Conservation (phyloP, 2,888 invertebrate genomes). For the Stenotaenia linearis region DNA sequence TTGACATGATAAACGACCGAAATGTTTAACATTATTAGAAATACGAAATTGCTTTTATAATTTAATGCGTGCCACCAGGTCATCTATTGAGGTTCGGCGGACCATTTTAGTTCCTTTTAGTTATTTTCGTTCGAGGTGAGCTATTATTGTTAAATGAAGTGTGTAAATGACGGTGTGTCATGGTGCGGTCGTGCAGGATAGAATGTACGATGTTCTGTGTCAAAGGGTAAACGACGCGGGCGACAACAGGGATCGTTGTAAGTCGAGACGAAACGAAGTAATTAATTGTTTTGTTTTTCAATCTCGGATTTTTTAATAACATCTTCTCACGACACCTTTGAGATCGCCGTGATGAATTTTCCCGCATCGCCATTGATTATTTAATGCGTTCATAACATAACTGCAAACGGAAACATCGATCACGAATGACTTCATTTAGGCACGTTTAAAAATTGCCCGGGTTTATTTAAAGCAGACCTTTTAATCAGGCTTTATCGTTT, state of each 20-base stretch:
- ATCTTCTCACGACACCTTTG: too few relatives aligned
- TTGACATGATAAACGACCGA: too few relatives aligned
- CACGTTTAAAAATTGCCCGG: neutral
- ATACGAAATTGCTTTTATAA: neutral
- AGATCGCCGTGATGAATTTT: too few relatives aligned
- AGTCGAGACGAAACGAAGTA: neutral
- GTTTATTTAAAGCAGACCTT: neutral
- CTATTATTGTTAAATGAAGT: conserved; percentile 7
- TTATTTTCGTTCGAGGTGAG: neutral
- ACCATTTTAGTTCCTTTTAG: neutral
- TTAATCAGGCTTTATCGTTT: neutral
- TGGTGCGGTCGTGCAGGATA: conserved; percentile 1
- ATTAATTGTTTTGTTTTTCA: neutral
- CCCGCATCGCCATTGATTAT: neutral
- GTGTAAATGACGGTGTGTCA: neutral
- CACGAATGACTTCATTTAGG: neutral
- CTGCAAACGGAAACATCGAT: neutral
- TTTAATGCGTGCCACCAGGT: neutral
- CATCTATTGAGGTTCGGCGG: neutral
- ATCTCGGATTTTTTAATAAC: neutral
- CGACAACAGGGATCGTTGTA: neutral
- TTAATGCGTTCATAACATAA: neutral
- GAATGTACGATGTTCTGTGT: neutral
- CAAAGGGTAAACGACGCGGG: neutral
- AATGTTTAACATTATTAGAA: too few relatives aligned